A percentile compares a stretch with the other conserved stretches of the same genome.
Conservation (phyloP, 2,797 vertebrate genomes). For the Catharus ustulatus region DNA sequence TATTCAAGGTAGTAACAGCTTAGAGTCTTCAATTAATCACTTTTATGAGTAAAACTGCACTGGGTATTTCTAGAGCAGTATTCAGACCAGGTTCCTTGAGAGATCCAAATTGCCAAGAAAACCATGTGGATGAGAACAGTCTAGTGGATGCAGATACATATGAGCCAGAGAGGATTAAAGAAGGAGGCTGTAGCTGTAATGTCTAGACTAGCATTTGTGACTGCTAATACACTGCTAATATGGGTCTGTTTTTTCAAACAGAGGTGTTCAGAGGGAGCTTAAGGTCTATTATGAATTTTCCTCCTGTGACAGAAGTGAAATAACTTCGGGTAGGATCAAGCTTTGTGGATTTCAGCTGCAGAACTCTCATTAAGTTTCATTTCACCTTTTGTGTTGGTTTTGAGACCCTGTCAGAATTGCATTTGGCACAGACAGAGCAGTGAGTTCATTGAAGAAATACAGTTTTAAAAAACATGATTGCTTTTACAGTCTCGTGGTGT, state of each 20-base stretch:
- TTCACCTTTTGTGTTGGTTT: slow-evolving; percentile 65
- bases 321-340: slow-evolving; percentile 12
- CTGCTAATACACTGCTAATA: slow-evolving; percentile 10
- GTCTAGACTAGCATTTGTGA: slow-evolving; percentile 36
- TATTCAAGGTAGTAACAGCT: slow-evolving; percentile 15
- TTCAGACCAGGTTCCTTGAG: not conserved
- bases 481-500: not conserved
- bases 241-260: not conserved
- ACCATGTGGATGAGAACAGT: not conserved
- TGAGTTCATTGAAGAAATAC: not conserved
- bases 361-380: slow-evolving; percentile 34
- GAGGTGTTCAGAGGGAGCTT: slow-evolving; percentile 33
- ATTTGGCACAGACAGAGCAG: not conserved
- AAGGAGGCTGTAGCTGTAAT: not conserved
- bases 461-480: not conserved
- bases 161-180: slow-evolving; percentile 34
- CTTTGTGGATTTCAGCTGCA: slow-evolving; percentile 11
- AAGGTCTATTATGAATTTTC: slow-evolving; percentile 28
- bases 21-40: slow-evolving; percentile 37
- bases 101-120: not conserved
- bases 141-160: not conserved
- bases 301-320: not conserved
- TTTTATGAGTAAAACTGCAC: not conserved
- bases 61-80: slow-evolving; percentile 7
- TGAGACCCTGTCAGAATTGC: slow-evolving; percentile 47